Conservation (phyloP, 2,888 invertebrate species). For the Eupithecia abbreviata region DNA sequence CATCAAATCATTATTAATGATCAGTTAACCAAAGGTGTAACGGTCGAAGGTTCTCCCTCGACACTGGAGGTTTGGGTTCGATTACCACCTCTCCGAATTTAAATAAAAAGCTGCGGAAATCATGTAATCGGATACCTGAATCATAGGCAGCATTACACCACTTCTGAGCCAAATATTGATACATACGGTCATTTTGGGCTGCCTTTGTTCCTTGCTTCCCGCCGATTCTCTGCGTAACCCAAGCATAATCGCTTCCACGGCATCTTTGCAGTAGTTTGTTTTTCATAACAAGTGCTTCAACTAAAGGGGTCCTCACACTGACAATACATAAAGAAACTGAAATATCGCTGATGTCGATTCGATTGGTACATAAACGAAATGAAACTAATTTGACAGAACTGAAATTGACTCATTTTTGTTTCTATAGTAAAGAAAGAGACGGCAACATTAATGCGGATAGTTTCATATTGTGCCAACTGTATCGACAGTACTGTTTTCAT, state of each 20-base stretch:
- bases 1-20: no score
- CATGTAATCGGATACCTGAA: not conserved
- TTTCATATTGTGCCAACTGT: no score
- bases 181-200: not conserved
- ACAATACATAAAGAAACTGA: not conserved
- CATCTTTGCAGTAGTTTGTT: not conserved
- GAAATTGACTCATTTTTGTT: not conserved
- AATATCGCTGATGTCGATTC: not conserved
- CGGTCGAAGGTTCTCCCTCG: not conserved
- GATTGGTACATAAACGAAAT: not conserved
- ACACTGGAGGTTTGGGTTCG: not conserved
- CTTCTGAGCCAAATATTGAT: not conserved
- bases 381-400: not conserved
- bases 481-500: no score
- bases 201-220: not conserved
- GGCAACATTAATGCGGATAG: no score
- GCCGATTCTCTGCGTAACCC: not conserved
- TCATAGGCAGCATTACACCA: not conserved
- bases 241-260: not conserved
- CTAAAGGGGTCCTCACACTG: not conserved
- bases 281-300: not conserved
- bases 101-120: not conserved
- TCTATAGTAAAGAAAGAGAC: no score
- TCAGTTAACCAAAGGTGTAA: no score
- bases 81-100: not conserved